phyloP scores from a whole-genome alignment of 1,140 invertebrate species.

The Fopius arisanus region DNA sequence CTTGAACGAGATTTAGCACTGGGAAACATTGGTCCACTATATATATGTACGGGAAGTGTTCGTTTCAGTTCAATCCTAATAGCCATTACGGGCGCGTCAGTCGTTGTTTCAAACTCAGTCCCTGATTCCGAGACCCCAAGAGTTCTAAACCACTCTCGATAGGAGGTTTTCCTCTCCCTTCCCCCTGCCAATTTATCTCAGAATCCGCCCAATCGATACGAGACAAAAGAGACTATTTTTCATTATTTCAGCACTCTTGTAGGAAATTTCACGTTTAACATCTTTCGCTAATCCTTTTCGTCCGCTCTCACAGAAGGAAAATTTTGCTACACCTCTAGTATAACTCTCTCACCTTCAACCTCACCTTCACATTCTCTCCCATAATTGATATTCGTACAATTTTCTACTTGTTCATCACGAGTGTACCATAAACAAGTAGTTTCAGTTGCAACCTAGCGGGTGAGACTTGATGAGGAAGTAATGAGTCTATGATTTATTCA shows the following conservation, averaged over 20 bases:
- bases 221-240: background rate
- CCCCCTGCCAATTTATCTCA: background rate
- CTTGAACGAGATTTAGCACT: constrained; percentile 1
- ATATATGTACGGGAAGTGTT: constrained; percentile 15
- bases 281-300: too few species aligned
- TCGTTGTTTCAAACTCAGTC: constrained; percentile 23
- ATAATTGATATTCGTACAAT: too few species aligned
- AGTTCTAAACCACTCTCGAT: constrained; percentile 19
- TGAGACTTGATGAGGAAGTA: too few species aligned
- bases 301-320: too few species aligned
- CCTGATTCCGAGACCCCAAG: constrained; percentile 5
- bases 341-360: too few species aligned
- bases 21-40: background rate
- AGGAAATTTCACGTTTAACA: too few species aligned
- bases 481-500: too few species aligned
- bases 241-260: background rate
- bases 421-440: too few species aligned
- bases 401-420: too few species aligned
- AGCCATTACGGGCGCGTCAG: constrained; percentile 24
- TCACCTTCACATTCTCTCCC: too few species aligned
- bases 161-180: background rate
- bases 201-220: background rate
- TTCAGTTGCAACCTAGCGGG: too few species aligned
- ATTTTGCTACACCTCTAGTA: too few species aligned
- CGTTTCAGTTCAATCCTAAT: constrained; percentile 17